Evolutionary conservation across 2,888 invertebrate genomes (phyloP), one percentile per base, ranked within the genome.

Genomic region (Rhamnusium bicolor): DNA sequence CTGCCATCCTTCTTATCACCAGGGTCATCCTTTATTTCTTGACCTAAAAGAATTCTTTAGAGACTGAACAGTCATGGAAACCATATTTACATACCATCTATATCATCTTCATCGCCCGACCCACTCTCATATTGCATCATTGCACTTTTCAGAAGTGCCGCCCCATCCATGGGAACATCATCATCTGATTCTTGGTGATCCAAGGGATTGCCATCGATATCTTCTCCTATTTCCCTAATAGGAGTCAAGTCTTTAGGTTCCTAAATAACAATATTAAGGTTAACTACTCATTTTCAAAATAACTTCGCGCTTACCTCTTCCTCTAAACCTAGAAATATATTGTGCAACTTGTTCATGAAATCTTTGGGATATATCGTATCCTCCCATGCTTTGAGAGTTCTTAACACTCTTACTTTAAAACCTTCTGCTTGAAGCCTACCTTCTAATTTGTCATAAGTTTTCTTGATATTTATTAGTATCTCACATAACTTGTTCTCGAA

Each of bases 321-420:
- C 72, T 85, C 90, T 47, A 96, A 89, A 2, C 99, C 99, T 2
- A 98, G 90, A 88, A 99, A 99, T 10, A 95, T 92, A 84, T 97
- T 96, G 86, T 98, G 96, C 73, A 98, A 89, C 85, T 93, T 94
- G 75, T 94, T 92, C 75, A 99, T 90, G 88, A 95, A 96, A 79
- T 98, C 98, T 71, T 95, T 94, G 0, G 98, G 96, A 89, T 99
- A 99, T 74, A 99, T 93, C 94, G 97, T 97, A 86, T 99, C 99
- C 87, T 98, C 98, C 98, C 99, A 99, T 1, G 98, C 97, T 84
- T 96, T 93, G 86, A 99, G 93, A 81, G 96, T 95, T 84, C 95
- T 92, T 86, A 97, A 93, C 32, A 98, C 95, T 56, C 98, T 90
- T 71, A 94, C 93, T 85, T 98, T 96, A 88, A 98, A 98, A 40